Percentiles rank a stretch among this genome's conserved stretches.
Evolutionary conservation across 2,797 vertebrate species (phyloP).

Genomic region (Sandelia bainsii): DNA sequence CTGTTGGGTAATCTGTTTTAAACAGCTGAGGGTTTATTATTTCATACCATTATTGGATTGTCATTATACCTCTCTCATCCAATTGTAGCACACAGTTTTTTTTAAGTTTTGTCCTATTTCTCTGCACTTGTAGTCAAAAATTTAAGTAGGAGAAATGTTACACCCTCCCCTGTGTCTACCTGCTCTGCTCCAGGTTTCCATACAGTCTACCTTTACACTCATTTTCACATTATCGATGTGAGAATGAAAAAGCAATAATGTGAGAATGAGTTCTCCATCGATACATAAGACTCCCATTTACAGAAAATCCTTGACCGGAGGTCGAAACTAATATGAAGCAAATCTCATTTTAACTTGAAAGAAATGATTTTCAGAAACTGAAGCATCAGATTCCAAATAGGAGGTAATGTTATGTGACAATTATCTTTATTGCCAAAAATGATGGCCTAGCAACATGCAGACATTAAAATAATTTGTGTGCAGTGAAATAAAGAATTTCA

Average conservation of each 20-base stretch:
- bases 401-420: slow-evolving; percentile 60
- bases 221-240: slow-evolving; percentile 78
- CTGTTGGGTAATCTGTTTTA: slow-evolving; percentile 82
- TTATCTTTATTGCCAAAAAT: slow-evolving; percentile 51
- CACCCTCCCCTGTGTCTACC: background rate
- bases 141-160: slow-evolving; percentile 47
- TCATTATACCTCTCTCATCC: slow-evolving; percentile 69
- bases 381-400: slow-evolving; percentile 66
- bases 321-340: slow-evolving; percentile 66
- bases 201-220: slow-evolving; percentile 64
- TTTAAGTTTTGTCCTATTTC: slow-evolving; percentile 62
- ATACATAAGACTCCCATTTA: slow-evolving; percentile 79
- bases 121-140: slow-evolving; percentile 24
- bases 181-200: slow-evolving; percentile 18
- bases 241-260: slow-evolving; percentile 83
- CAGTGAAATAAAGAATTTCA: slow-evolving; percentile 14
- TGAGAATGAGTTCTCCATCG: slow-evolving; percentile 75
- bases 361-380: slow-evolving; percentile 59
- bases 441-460: slow-evolving; percentile 15
- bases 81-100: slow-evolving; percentile 36
- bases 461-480: slow-evolving; percentile 18
- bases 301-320: slow-evolving; percentile 72
- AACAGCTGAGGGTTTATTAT: slow-evolving; percentile 77
- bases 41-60: slow-evolving; percentile 74
- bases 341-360: slow-evolving; percentile 74